Conservation (phyloP, 2,888 invertebrate genomes). For the Mythimna impura region DNA sequence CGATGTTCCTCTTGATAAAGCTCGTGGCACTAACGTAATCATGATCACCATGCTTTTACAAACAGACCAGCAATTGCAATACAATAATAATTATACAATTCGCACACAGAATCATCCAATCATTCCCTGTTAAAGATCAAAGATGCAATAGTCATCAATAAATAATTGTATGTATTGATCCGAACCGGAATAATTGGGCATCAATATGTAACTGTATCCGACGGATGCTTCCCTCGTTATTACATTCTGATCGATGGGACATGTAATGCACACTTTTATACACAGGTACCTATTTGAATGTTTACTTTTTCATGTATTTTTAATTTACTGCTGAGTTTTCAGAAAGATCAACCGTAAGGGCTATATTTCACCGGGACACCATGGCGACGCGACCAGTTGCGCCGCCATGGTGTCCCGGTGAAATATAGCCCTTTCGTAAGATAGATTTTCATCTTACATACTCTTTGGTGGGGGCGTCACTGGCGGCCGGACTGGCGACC, state of each 20-base stretch:
- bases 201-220: conserved; percentile 39
- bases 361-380: too few species aligned
- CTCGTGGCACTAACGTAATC: neutral
- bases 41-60: neutral
- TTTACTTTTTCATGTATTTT: neutral
- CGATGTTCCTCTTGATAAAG: too few species aligned
- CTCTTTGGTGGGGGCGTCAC: too few species aligned
- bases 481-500: too few species aligned
- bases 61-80: neutral
- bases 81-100: neutral
- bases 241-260: conserved; percentile 29
- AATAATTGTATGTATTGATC: conserved; percentile 50
- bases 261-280: neutral
- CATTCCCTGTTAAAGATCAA: conserved; percentile 18
- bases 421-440: too few species aligned
- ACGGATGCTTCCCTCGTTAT: conserved; percentile 23
- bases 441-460: too few species aligned
- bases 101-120: neutral
- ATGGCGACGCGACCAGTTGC: too few species aligned
- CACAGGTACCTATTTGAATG: neutral
- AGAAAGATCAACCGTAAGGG: neutral
- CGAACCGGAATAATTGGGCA: conserved; percentile 43
- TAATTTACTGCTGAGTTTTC: neutral
- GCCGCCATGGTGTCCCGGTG: too few species aligned
- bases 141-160: conserved; percentile 25